phyloP scores from a whole-genome alignment of 2,113 vertebrate species.

The Hiodon tergisus region DNA sequence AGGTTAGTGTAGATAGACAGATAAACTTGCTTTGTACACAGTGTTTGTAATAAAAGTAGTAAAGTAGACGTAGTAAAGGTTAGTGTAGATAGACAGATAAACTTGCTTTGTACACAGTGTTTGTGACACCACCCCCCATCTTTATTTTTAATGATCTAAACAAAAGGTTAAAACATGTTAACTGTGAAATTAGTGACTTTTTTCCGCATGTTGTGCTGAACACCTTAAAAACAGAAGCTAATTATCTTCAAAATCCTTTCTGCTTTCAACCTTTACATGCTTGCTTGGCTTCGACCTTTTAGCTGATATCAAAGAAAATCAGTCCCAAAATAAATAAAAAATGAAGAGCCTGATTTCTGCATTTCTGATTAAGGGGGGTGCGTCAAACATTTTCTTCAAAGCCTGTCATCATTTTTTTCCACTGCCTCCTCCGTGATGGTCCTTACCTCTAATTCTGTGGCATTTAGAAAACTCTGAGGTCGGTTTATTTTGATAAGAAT shows the following conservation, averaged over 20 bases:
- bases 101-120: no score
- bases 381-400: conserved; percentile 38
- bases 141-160: not conserved
- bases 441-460: conserved; percentile 33
- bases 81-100: no score
- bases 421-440: conserved; percentile 29
- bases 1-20: no score
- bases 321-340: conserved; percentile 23
- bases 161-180: not conserved
- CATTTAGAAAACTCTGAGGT: conserved; percentile 38
- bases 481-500: conserved; percentile 37
- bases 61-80: no score
- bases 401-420: conserved; percentile 19
- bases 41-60: no score
- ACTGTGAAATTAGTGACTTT: not conserved
- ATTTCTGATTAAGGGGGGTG: conserved; percentile 16
- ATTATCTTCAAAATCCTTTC: not conserved
- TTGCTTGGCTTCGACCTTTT: conserved; percentile 27
- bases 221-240: not conserved
- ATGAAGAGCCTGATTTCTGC: conserved; percentile 2
- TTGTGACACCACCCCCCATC: no score
- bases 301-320: conserved; percentile 5
- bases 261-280: conserved; percentile 13
- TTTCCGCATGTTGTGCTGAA: not conserved
- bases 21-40: no score